These are phyloP conservation scores for Sebastes schlegelii DNA, from an alignment of 2,113 vertebrate species.

Conservation along the genomic window DNA sequence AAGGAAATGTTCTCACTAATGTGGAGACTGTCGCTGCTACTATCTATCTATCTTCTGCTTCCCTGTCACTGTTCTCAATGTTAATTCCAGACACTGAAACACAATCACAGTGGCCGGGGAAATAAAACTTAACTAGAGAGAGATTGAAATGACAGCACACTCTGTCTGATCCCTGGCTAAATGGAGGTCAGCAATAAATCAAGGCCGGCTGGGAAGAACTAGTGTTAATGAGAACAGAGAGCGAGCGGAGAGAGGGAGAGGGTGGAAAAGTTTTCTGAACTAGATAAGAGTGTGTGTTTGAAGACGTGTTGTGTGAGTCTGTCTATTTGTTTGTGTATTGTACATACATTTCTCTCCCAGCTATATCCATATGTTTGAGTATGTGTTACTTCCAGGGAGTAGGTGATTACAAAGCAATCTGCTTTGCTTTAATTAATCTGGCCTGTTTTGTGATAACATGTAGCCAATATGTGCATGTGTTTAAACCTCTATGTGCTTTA, in stretches of 20 bases:
- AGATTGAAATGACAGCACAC: slow-evolving; percentile 71
- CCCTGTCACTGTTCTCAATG: slow-evolving; percentile 57
- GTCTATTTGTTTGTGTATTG: slow-evolving; percentile 23
- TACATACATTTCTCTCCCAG: slow-evolving; percentile 21
- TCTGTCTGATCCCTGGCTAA: slow-evolving; percentile 72
- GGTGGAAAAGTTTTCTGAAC: slow-evolving; percentile 30
- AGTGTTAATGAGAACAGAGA: slow-evolving; percentile 67
- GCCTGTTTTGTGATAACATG: slow-evolving; percentile 16
- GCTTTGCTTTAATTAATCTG: slow-evolving; percentile 48
- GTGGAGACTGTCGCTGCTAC: slow-evolving; percentile 14
- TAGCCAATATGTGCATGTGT: slow-evolving; percentile 22
- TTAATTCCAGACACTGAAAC: slow-evolving; percentile 72
- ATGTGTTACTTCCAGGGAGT: slow-evolving; percentile 12
- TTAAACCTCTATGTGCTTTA: slow-evolving; percentile 16
- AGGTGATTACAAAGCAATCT: slow-evolving; percentile 48
- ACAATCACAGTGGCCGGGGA: slow-evolving; percentile 63
- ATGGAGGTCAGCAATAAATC: slow-evolving; percentile 76
- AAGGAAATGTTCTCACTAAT: slow-evolving; percentile 34
- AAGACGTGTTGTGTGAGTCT: slow-evolving; percentile 16
- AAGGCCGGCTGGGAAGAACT: slow-evolving; percentile 47
- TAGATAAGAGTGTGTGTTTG: slow-evolving; percentile 21
- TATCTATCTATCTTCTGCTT: slow-evolving; percentile 54
- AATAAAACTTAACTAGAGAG: slow-evolving; percentile 70
- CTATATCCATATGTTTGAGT: slow-evolving; percentile 11
- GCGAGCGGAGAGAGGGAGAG: background rate